A percentile compares a stretch with the other conserved stretches of the same genome.
Evolutionary conservation across 2,113 vertebrate genomes (phyloP).

Genomic region (Psammodynastes pulverulentus): DNA sequence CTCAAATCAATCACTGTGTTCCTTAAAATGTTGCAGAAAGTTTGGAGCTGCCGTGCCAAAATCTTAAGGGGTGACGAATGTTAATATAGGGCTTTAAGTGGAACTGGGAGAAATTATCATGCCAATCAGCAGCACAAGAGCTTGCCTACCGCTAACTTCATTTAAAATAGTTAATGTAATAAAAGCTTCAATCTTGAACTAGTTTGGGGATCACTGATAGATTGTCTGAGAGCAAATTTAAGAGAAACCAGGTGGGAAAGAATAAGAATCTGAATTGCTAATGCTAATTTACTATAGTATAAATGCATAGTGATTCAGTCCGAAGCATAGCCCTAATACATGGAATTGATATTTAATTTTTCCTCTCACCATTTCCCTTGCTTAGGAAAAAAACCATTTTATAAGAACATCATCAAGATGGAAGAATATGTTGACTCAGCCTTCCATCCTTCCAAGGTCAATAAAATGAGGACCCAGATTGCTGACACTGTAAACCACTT

Average conservation of each 20-base stretch:
- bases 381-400: not conserved
- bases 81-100: slow-evolving; percentile 20
- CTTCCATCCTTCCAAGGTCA: no score
- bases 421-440: not conserved
- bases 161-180: not conserved
- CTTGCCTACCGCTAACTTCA: not conserved
- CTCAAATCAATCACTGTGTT: slow-evolving; percentile 6
- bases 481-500: no score
- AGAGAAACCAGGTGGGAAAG: not conserved
- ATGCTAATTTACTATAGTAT: not conserved
- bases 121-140: slow-evolving; percentile 13
- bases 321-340: not conserved
- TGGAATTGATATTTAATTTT: not conserved
- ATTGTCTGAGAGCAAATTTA: not conserved
- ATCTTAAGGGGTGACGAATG: not conserved
- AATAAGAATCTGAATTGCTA: not conserved
- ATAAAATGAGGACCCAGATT: no score
- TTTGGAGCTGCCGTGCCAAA: slow-evolving; percentile 25
- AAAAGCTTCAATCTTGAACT: not conserved
- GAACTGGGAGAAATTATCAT: slow-evolving; percentile 24
- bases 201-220: not conserved
- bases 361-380: not conserved
- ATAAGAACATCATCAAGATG: not conserved
- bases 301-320: not conserved
- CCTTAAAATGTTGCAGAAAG: slow-evolving; percentile 9